Percentiles rank a stretch among this genome's conserved stretches.
These are phyloP conservation scores for Carassius gibelio DNA, from an alignment of 2,113 vertebrate genomes.

Conservation along the genomic window DNA sequence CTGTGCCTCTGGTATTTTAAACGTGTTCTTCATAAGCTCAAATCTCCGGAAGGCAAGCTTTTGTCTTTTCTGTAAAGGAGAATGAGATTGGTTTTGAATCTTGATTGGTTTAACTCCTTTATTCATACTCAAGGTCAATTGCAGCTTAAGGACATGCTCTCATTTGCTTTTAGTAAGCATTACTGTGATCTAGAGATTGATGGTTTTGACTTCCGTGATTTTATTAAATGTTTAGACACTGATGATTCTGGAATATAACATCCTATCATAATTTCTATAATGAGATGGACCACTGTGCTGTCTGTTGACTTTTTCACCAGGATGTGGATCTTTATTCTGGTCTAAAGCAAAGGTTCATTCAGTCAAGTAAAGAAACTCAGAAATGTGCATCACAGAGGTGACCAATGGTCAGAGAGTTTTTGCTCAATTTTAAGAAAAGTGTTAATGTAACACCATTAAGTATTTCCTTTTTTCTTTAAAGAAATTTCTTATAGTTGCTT, in stretches of 20 bases:
- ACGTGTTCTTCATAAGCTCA: constrained; percentile 28
- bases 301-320: constrained; percentile 11
- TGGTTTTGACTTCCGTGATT: not conserved
- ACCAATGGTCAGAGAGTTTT: not conserved
- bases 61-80: constrained; percentile 21
- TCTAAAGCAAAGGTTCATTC: constrained; percentile 1
- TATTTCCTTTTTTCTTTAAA: not conserved
- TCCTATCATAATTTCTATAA: constrained; percentile 42
- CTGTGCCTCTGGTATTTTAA: constrained; percentile 44
- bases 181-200: not conserved
- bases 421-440: constrained; percentile 4
- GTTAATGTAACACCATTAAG: not conserved
- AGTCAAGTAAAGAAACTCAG: constrained; percentile 4
- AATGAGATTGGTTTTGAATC: not conserved
- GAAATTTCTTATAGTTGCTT: not conserved
- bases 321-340: constrained; percentile 4
- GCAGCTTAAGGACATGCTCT: constrained; percentile 4
- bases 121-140: constrained; percentile 25
- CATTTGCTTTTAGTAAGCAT: not conserved
- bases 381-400: not conserved
- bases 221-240: constrained; percentile 15
- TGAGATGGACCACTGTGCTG: constrained; percentile 15
- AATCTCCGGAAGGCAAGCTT: not conserved
- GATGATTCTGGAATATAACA: not conserved
- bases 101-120: constrained; percentile 20